These are phyloP conservation scores for fruit fly (Drosophila melanogaster) DNA, from an alignment of 1,140 invertebrate species.

Conservation along the genomic window DNA sequence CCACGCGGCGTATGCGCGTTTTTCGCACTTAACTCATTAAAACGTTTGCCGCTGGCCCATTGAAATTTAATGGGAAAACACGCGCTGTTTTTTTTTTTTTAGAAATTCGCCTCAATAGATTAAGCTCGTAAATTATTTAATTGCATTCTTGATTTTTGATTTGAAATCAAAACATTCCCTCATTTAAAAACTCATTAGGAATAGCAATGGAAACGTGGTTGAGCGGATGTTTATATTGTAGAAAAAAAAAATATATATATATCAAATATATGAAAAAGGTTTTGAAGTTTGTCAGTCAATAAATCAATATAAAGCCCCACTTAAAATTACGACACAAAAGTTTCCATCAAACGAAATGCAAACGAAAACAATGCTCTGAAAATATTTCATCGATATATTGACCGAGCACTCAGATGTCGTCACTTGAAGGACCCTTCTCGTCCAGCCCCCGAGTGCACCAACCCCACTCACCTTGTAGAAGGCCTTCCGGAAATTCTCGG, in stretches of 20 bases:
- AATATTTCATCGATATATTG: constrained; percentile 54
- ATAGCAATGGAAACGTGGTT: constrained; percentile 30
- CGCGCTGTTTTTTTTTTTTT: constrained; percentile 33
- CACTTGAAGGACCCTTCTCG: constrained; percentile 30
- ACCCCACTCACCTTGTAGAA: constrained; percentile 79
- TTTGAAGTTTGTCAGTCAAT: constrained; percentile 37
- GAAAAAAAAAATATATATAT: background rate
- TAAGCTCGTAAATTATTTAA: constrained; percentile 63
- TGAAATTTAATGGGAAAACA: constrained; percentile 46
- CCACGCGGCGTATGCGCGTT: constrained; percentile 74
- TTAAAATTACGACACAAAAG: constrained; percentile 47
- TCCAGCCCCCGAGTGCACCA: constrained; percentile 1
- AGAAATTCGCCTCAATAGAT: background rate
- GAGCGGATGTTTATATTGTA: constrained; percentile 19
- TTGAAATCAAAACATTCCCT: constrained; percentile 47
- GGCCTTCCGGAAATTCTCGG: constrained; percentile 84
- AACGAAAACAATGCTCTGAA: constrained; percentile 51
- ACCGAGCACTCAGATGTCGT: constrained; percentile 50
- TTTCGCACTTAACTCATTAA: constrained; percentile 80
- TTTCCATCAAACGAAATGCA: constrained; percentile 19
- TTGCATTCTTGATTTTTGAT: constrained; percentile 63
- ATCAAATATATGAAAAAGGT: background rate
- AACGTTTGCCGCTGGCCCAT: constrained; percentile 25
- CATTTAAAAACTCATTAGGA: constrained; percentile 65
- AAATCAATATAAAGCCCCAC: constrained; percentile 33